Base-by-base conservation (phyloP, 2,113 vertebrate species). In the Dendropsophus ebraccatus region DNA sequence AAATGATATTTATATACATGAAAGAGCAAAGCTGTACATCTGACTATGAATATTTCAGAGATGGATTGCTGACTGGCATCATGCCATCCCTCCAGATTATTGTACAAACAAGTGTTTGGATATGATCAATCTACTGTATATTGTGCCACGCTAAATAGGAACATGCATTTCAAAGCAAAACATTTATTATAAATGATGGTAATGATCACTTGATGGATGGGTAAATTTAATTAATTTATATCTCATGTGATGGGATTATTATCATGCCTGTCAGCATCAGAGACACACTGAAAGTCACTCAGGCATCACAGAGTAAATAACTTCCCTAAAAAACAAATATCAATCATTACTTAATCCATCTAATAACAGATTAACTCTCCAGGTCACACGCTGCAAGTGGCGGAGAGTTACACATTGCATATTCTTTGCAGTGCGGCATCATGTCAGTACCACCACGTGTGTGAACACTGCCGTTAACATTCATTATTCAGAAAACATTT, bases 31-130 rank as follows among this genome's bases (percentile, higher is more conserved):
- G 50, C 16, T 54, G 16, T 50, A 54, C 74, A 54, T 50, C 47
- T 23, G 25, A 45, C 19, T 73, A 49, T 25, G 50, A 77, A 77
- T 30, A 32, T 32, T 19, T 30, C 25, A 21, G n/a, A 30, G 47
- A 77, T 19, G 49, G 28, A 32, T 77, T 77, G 49, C 28, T 54
- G 47, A 49, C 45, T 50, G 73, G 73, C 73, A 30, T 3, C 2
- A 52, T 54, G 74, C 47, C 74, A 77, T 32, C 17, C 54, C 5
- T 77, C 11, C 49, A 32, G 74, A 52, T 77, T 70, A 70, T 9
- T 77, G 74, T 52, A 16, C 10, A 77, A 77, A 77, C 74, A 54
- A 52, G 74, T 77, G 28, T 77, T 77, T 52, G 25, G 49, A 32
- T 77, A 10, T 10, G 28, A 77, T 52, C 49, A 32, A 54, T 54